Evolutionary conservation across 2,888 invertebrate species (phyloP).

Genomic region (Drosophila fulvimacula): DNA sequence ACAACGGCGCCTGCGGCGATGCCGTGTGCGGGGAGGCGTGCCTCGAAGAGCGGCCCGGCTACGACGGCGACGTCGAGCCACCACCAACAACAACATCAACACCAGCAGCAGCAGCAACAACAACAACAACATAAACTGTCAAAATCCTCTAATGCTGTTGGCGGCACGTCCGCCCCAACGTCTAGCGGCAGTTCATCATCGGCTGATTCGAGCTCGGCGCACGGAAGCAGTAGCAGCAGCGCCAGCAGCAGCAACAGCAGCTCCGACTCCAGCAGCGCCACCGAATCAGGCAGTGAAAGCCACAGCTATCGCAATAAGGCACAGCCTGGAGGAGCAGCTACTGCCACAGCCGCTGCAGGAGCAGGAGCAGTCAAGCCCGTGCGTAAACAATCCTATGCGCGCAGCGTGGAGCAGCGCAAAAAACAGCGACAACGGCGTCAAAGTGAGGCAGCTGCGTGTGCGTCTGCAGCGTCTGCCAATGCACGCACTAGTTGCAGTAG

Average conservation of each 20-base stretch:
- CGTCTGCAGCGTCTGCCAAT: slow-evolving; percentile 62
- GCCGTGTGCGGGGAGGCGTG: slow-evolving; percentile 71
- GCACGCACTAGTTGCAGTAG: slow-evolving; percentile 51
- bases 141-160: slow-evolving; percentile 34
- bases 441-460: slow-evolving; percentile 59
- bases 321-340: not conserved
- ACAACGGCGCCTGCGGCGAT: slow-evolving; percentile 43
- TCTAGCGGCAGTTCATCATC: slow-evolving; percentile 81
- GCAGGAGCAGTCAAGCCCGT: slow-evolving; percentile 49
- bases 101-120: slow-evolving; percentile 6
- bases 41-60: slow-evolving; percentile 68
- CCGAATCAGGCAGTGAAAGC: slow-evolving; percentile 36
- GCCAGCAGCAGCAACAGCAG: slow-evolving; percentile 58
- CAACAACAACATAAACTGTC: slow-evolving; percentile 37
- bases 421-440: slow-evolving; percentile 72
- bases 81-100: slow-evolving; percentile 14
- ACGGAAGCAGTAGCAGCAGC: slow-evolving; percentile 66
- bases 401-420: slow-evolving; percentile 78
- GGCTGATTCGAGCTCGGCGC: slow-evolving; percentile 80
- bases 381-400: slow-evolving; percentile 76
- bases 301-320: slow-evolving; percentile 22
- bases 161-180: slow-evolving; percentile 75
- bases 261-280: slow-evolving; percentile 39
- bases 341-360: not conserved
- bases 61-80: slow-evolving; percentile 64